Conservation (phyloP, 37 sponge, comb jelly and placozoan genomes). For the Agelas oroides region DNA sequence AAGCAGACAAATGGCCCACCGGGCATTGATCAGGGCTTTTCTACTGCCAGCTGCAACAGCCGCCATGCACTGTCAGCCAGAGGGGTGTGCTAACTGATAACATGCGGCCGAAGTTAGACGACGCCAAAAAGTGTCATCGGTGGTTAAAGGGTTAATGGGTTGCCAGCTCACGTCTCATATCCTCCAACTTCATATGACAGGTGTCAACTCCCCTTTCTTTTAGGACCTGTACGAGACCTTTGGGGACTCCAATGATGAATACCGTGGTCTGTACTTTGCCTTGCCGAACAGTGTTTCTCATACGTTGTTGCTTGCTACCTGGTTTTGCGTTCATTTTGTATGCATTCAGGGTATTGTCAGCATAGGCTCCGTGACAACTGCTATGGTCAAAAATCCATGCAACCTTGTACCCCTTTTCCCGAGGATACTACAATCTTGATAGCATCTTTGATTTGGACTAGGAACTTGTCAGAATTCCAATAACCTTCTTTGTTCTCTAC, state of each 20-base stretch:
- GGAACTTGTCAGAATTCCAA: conserved; percentile 44
- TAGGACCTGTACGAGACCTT: conserved; percentile 26
- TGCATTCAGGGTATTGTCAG: conserved; percentile 36
- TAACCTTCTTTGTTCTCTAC: conserved; percentile 40
- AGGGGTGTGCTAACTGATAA: too few relatives aligned
- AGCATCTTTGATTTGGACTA: conserved; percentile 36
- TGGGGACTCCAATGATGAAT: conserved; percentile 26
- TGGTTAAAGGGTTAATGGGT: too few relatives aligned
- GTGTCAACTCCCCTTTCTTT: conserved; percentile 19
- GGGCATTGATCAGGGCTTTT: too few relatives aligned
- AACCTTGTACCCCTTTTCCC: not conserved
- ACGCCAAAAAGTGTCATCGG: too few relatives aligned
- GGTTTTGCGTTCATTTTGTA: conserved; percentile 11
- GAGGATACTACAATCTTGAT: conserved; percentile 42
- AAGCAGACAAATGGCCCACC: too few relatives aligned
- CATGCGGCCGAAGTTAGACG: too few relatives aligned
- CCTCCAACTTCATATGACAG: conserved; percentile 18
- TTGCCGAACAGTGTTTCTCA: conserved; percentile 40
- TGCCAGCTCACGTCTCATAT: conserved; percentile 33
- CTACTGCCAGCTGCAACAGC: too few relatives aligned
- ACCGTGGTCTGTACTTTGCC: conserved; percentile 35
- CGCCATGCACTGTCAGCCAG: too few relatives aligned
- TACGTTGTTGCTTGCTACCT: conserved; percentile 36
- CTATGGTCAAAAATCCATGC: conserved; percentile 55
- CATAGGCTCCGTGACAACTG: conserved; percentile 31